Evolutionary conservation across 2,113 vertebrate species (phyloP).

Genomic region (Atractosteus spatula): DNA sequence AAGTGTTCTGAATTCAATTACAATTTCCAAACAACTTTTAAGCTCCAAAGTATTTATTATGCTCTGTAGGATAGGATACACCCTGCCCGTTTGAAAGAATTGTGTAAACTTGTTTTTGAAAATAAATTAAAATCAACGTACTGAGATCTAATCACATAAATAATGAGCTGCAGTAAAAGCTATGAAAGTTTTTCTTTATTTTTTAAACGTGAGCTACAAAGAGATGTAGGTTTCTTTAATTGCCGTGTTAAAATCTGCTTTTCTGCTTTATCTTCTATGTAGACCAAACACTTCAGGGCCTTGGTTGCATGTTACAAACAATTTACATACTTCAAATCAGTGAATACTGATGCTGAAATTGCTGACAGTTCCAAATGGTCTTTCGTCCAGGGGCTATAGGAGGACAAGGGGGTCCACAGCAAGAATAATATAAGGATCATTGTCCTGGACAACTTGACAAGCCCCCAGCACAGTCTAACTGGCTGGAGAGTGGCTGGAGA

Average conservation of each 20-base stretch:
- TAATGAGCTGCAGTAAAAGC: not conserved
- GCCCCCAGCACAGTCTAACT: constrained; percentile 8
- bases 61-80: too few species aligned
- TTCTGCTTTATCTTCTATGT: too few species aligned
- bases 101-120: not conserved
- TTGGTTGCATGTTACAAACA: constrained; percentile 9
- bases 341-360: not conserved
- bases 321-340: constrained; percentile 16
- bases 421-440: not conserved
- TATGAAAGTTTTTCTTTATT: not conserved
- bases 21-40: too few species aligned
- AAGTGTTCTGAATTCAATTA: too few species aligned
- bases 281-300: not conserved
- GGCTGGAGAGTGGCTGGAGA: not conserved
- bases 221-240: not conserved
- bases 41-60: too few species aligned
- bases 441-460: not conserved
- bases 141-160: not conserved
- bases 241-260: not conserved
- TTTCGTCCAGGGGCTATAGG: not conserved
- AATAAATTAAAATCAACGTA: not conserved
- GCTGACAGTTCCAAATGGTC: constrained; percentile 9
- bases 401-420: not conserved
- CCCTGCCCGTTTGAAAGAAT: too few species aligned
- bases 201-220: not conserved